phyloP scores from a whole-genome alignment of 2,113 vertebrate species.

The Narcine bancroftii region DNA sequence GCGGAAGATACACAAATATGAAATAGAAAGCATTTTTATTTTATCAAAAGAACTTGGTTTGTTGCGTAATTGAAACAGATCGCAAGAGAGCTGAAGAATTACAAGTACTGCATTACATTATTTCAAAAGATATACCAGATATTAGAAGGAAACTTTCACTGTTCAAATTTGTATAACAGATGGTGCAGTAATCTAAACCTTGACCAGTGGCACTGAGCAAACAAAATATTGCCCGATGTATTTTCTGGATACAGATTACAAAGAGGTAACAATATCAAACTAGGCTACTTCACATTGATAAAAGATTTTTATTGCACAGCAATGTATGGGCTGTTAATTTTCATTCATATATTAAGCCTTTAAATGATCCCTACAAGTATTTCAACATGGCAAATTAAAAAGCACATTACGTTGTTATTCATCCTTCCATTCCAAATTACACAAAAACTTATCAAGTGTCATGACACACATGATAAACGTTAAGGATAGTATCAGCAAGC shows the following conservation, averaged over 20 bases:
- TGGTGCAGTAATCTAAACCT: background rate
- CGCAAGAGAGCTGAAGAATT: background rate
- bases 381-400: conserved; percentile 12
- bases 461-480: background rate
- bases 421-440: background rate
- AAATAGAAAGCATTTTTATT: conserved; percentile 30
- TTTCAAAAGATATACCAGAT: background rate
- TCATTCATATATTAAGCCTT: conserved; percentile 29
- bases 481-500: background rate
- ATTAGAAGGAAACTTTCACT: conserved; percentile 3
- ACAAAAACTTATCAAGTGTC: background rate
- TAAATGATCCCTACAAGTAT: background rate
- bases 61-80: conserved; percentile 30
- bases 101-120: conserved; percentile 30
- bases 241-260: background rate
- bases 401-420: background rate
- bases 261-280: background rate
- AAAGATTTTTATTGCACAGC: background rate
- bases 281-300: background rate
- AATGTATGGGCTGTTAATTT: background rate
- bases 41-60: conserved; percentile 20
- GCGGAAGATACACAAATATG: too few relatives aligned
- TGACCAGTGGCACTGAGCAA: conserved; percentile 13
- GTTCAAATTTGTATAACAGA: conserved; percentile 11
- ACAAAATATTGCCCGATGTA: background rate